phyloP scores from a whole-genome alignment of 2,113 vertebrate genomes.

The Callorhinus ursinus region DNA sequence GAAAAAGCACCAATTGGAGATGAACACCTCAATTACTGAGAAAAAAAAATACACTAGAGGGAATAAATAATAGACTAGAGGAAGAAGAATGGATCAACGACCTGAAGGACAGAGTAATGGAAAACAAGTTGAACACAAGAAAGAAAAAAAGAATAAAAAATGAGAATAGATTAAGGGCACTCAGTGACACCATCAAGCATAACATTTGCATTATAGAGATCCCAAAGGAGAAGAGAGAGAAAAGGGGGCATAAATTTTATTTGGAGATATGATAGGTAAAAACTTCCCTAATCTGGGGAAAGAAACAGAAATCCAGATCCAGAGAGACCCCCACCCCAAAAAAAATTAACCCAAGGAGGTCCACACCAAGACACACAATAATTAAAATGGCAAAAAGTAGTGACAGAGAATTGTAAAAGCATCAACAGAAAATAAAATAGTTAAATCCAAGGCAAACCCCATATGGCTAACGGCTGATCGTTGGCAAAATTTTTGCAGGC shows the following conservation, averaged over 20 bases:
- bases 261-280: not conserved
- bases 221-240: not conserved
- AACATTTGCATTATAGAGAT: not conserved
- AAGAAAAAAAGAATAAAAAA: not conserved
- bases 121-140: not conserved
- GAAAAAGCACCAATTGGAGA: not conserved
- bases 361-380: not conserved
- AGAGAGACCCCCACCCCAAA: not conserved
- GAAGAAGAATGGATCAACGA: not conserved
- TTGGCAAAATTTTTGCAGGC: not conserved
- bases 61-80: not conserved
- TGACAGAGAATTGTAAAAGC: not conserved
- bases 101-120: not conserved
- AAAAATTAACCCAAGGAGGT: not conserved
- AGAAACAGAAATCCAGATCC: not conserved
- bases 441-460: not conserved
- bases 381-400: not conserved
- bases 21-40: not conserved
- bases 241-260: not conserved
- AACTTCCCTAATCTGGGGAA: not conserved
- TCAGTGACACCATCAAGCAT: not conserved
- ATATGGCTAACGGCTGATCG: not conserved
- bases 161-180: not conserved
- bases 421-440: not conserved
- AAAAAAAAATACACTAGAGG: not conserved